Base-by-base conservation (phyloP, 2,113 vertebrate genomes). In the Ovis canadensis region DNA sequence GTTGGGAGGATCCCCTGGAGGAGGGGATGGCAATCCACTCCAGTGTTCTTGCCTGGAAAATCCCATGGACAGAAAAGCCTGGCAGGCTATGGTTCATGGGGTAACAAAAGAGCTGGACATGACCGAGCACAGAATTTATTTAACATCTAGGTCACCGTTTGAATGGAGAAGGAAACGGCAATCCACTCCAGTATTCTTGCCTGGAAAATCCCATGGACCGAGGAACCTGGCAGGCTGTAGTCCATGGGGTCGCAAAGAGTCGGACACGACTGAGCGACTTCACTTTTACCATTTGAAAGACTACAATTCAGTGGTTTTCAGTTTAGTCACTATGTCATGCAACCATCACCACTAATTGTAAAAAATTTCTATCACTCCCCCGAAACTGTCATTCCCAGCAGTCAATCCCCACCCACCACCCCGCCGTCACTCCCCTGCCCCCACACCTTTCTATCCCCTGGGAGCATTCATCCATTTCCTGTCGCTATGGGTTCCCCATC, bases 361-460 rank as follows among this genome's bases (percentile, higher is more conserved):
- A 43, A 74, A 43, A 43, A 3, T 2, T 74, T 43, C 21, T 25
- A 74, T 74, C 71, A 74, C 71, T 74, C 0, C 21, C 21, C 36
- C 71, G 11, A 77, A 25, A 27, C 36, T 43, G 71, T 77, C 23
- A 1, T 36, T 74, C 9, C n/a, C 36, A 43, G 23, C 36, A 25
- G 71, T 14, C 71, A 43, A 7, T 74, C 11, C 71, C 36, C 17
- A 6, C 7, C 31, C 31, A 2, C 62, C 62, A 19, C 17, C 17
- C 4, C 16, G 8, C 31, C 62, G 40, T 43, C 40, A 17, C 62
- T 16, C 4, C 33, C 8, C 16, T 0, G 4, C 4, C 67, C 67
- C 1, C 1, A 36, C 36, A 2, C 43, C 71, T 43, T 13, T 11
- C 71, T 25, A 0, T 25, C 21, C n/a, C 36, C 71, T 7, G 71